Evolutionary conservation across 2,797 vertebrate genomes (phyloP).

Genomic region (Sphenodon punctatus): DNA sequence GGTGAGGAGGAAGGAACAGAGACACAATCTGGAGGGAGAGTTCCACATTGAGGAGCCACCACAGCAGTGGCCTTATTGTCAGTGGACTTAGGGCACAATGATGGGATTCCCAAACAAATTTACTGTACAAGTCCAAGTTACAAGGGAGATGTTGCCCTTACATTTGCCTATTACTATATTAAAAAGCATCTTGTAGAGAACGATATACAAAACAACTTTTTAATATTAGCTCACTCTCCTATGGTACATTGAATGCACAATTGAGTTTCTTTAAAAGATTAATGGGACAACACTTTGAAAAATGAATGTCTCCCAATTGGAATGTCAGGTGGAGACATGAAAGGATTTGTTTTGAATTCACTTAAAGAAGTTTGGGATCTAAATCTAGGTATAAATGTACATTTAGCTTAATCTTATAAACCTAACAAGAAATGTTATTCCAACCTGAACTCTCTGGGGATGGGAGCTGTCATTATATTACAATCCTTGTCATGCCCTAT

Average conservation of each 20-base stretch:
- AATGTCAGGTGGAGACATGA: background rate
- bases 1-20: too few relatives aligned
- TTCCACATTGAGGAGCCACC: too few relatives aligned
- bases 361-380: background rate
- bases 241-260: background rate
- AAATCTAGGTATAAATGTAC: background rate
- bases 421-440: background rate
- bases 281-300: background rate
- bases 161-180: background rate
- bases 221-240: background rate
- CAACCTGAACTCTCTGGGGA: background rate
- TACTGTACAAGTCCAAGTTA: background rate
- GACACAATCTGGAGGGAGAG: too few relatives aligned
- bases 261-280: background rate
- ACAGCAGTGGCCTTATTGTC: too few relatives aligned
- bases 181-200: background rate
- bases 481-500: constrained; percentile 2
- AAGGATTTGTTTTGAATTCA: background rate
- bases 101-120: too few relatives aligned
- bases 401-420: background rate
- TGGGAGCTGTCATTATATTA: background rate
- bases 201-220: background rate
- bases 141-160: background rate
- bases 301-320: background rate
- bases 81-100: too few relatives aligned